Percentiles rank a stretch among this genome's conserved stretches.
Conservation (phyloP, 2,888 invertebrate genomes). For the Pedicia rivosa region DNA sequence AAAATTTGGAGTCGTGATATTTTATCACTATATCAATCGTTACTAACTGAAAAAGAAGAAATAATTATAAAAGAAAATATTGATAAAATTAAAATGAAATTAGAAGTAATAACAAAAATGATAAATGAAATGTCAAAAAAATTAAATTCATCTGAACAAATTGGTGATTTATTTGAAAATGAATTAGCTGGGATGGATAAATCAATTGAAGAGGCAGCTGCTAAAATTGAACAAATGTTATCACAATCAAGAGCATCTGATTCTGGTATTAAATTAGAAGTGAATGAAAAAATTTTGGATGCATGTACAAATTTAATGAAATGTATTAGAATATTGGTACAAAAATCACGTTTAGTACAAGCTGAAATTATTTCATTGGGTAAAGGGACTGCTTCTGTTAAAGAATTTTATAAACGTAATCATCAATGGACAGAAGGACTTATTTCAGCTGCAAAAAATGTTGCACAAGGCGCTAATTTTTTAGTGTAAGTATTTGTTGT, state of each 20-base stretch:
- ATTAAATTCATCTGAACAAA: slow-evolving; percentile 38
- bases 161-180: slow-evolving; percentile 70
- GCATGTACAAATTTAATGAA: slow-evolving; percentile 91
- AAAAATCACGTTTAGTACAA: slow-evolving; percentile 75
- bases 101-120: slow-evolving; percentile 31
- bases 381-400: slow-evolving; percentile 64
- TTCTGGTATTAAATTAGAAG: slow-evolving; percentile 88
- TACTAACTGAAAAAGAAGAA: too few species aligned
- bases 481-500: slow-evolving; percentile 36
- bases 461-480: slow-evolving; percentile 89
- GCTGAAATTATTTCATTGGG: slow-evolving; percentile 81
- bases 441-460: slow-evolving; percentile 94
- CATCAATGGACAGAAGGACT: slow-evolving; percentile 99
- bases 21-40: too few species aligned
- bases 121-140: slow-evolving; percentile 27
- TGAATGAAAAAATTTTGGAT: slow-evolving; percentile 92
- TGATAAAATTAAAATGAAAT: slow-evolving; percentile 34
- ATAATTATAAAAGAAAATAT: too few species aligned
- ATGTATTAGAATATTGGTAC: slow-evolving; percentile 72
- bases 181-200: slow-evolving; percentile 85
- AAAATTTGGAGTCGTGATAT: too few species aligned
- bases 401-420: slow-evolving; percentile 95
- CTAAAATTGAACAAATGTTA: slow-evolving; percentile 72
- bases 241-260: slow-evolving; percentile 68
- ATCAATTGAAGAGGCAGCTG: slow-evolving; percentile 86